These are phyloP conservation scores for Aspidiotus destructor DNA, from an alignment of 2,888 invertebrate genomes.

Conservation along the genomic window DNA sequence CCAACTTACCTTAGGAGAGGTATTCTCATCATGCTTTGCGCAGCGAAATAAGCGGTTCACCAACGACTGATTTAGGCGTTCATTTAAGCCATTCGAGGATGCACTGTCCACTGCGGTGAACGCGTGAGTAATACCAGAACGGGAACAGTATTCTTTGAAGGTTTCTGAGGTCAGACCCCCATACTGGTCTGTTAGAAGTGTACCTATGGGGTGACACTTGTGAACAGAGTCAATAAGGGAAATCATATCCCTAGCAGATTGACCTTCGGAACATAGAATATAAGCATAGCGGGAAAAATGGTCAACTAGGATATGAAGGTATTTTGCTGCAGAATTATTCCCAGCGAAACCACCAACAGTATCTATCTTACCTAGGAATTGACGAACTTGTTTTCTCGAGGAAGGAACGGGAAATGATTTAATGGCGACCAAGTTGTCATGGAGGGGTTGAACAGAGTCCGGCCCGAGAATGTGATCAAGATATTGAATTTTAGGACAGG, in stretches of 20 bases:
- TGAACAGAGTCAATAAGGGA: conserved; percentile 7
- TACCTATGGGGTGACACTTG: conserved; percentile 5
- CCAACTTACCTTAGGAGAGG: conserved; percentile 1
- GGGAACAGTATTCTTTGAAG: not conserved
- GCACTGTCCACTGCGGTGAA: conserved; percentile 14
- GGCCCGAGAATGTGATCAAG: not conserved
- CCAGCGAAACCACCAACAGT: not conserved
- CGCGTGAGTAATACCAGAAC: not conserved
- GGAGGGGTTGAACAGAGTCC: not conserved
- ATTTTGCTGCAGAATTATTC: not conserved
- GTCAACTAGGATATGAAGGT: not conserved
- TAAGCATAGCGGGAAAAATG: conserved; percentile 11
- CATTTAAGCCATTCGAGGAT: conserved; percentile 11
- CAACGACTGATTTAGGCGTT: conserved; percentile 7
- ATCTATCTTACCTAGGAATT: conserved; percentile 28
- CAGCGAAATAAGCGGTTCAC: conserved; percentile 7
- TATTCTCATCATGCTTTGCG: not conserved
- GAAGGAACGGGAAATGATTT: not conserved
- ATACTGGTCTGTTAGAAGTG: conserved; percentile 2
- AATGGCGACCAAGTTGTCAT: not conserved
- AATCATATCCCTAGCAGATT: conserved; percentile 1
- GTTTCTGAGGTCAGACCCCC: conserved; percentile 3
- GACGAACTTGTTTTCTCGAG: not conserved
- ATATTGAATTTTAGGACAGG: not conserved
- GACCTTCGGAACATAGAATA: not conserved